phyloP scores from a whole-genome alignment of 2,888 invertebrate species.

The Drosophila mercatorum region DNA sequence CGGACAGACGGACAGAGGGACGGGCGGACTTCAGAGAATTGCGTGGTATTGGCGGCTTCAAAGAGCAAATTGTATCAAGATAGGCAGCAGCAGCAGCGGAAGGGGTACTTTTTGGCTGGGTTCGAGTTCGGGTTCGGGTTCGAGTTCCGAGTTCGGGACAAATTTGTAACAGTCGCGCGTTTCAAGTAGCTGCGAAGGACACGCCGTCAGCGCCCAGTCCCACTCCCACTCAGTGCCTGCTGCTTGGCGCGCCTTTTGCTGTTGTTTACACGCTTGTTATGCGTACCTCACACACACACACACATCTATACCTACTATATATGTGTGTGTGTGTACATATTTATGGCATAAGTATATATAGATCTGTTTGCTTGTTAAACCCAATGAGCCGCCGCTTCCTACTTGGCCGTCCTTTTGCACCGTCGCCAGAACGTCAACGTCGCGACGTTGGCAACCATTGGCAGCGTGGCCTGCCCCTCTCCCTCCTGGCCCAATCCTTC shows the following conservation, averaged over 20 bases:
- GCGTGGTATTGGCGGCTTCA: slow-evolving; percentile 66
- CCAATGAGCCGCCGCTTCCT: slow-evolving; percentile 17
- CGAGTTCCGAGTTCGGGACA: slow-evolving; percentile 22
- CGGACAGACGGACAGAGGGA: slow-evolving; percentile 4
- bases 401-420: slow-evolving; percentile 8
- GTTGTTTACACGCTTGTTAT: slow-evolving; percentile 79
- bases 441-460: slow-evolving; percentile 67
- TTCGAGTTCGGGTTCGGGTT: slow-evolving; percentile 30
- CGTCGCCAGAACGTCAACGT: slow-evolving; percentile 52
- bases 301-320: slow-evolving; percentile 1
- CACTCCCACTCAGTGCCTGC: not conserved
- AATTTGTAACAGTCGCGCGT: slow-evolving; percentile 65
- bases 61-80: slow-evolving; percentile 66
- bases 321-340: not conserved
- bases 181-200: slow-evolving; percentile 68
- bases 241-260: slow-evolving; percentile 59
- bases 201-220: not conserved
- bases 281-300: slow-evolving; percentile 31
- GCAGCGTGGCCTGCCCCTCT: slow-evolving; percentile 13
- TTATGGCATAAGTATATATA: slow-evolving; percentile 42
- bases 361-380: slow-evolving; percentile 54
- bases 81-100: slow-evolving; percentile 12
- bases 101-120: slow-evolving; percentile 30
- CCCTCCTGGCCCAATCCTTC: not conserved
- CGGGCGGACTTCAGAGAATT: slow-evolving; percentile 38